Evolutionary conservation across 2,888 invertebrate species (phyloP), one percentile per base, ranked within the genome.

Genomic region (Habroteleia sp.): DNA sequence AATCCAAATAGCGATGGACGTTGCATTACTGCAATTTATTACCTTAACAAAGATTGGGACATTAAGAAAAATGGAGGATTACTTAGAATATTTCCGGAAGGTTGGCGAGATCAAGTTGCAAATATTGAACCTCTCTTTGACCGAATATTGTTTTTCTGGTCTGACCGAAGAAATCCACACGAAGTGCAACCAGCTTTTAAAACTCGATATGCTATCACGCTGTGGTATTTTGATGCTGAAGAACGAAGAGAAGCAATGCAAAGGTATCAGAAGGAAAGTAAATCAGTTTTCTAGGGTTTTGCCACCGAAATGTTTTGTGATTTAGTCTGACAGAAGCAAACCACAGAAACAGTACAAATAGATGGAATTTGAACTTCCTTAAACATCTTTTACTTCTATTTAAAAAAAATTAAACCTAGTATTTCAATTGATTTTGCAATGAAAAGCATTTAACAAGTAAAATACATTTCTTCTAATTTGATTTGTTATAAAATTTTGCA

Each of bases 21-120:
- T 77, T 97, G 97, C 86, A 96, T 99, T 85, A 99, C 99, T 3
- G 96, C 97, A 76, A 99, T 99, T 84, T 99, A 99, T 90, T 99
- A 99, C 91, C 92, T 98, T 83, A 99, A 99, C 90, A 92, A 94
- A 85, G 93, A 97, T 90, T 99, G 98, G 98, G 94, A 96, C 88
- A 92, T 94, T 54, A 91, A 92, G 87, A 54, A 54, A 8, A 35
- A 74, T 87, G 98, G 98, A 1, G 98, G 98, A 5, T 90, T 97
- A 33, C 91, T 98, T 79, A 92, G 97, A 89, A 96, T 99, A 88
- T 97, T 96, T 85, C 98, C 98, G 0, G 95, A 96, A 87, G 95
- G 95, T 17, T 92, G 92, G 89, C 92, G 92, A 27, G 93, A 95
- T 80, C 92, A 93, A 84, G 95, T 94, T 54, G 97, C 97, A 0